Evolutionary conservation across 2,888 invertebrate species (phyloP).

Genomic region (Agrochola lychnidis): DNA sequence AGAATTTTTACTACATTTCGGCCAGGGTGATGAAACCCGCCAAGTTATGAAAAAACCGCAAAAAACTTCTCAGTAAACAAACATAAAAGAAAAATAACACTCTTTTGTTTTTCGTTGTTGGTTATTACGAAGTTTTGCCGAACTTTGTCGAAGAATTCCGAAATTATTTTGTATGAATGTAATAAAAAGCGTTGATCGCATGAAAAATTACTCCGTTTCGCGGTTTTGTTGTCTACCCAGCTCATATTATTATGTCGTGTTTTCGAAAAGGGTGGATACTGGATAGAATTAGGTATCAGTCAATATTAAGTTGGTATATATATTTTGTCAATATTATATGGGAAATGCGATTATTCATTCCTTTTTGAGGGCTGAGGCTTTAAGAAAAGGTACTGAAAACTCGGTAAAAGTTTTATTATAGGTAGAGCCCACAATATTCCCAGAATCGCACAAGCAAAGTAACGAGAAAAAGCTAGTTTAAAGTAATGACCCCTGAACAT

Average conservation of each 20-base stretch:
- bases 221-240: not conserved
- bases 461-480: not conserved
- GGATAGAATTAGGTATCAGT: not conserved
- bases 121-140: constrained; percentile 1
- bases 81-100: not conserved
- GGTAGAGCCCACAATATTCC: too few relatives aligned
- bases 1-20: not conserved
- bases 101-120: not conserved
- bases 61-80: not conserved
- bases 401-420: not conserved
- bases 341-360: not conserved
- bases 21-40: not conserved
- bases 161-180: constrained; percentile 6
- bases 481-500: not conserved
- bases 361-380: too few relatives aligned
- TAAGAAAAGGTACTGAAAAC: too few relatives aligned
- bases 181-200: not conserved
- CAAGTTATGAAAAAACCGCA: not conserved
- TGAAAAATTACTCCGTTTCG: constrained; percentile 8
- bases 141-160: not conserved
- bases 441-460: not conserved
- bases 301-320: too few relatives aligned
- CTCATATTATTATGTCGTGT: not conserved
- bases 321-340: too few relatives aligned
- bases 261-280: too few relatives aligned